Base-by-base conservation (phyloP, 2,888 invertebrate species). In the Bombylius major region DNA sequence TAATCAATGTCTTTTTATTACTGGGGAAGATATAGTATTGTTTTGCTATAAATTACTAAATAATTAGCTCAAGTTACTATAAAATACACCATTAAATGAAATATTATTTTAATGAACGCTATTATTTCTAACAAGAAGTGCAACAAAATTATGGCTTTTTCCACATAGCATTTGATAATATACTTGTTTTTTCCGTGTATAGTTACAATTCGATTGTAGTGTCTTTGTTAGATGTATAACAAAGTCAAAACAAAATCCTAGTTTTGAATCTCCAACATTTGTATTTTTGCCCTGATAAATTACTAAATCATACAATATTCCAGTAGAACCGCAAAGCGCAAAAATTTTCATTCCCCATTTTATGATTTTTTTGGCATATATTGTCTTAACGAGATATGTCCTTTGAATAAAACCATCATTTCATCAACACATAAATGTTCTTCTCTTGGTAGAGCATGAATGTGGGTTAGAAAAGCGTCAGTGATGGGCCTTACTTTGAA, bases 221-320 rank as follows among this genome's bases (percentile, higher is more conserved):
- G 48, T 54, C 45, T 48, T 54, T 47, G 54, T 31, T 48, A 54
- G 47, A 36, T 48, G 48, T 23, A 54, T 13, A 12, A 55, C 47
- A 53, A 53, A 47, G 32, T 51, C 50, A 33, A 49, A 54, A 32
- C 54, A 54, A 54, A 49, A 54, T 13, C 51, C 51, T 51, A 55
- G 36, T 13, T 52, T 57, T 54, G 52, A 6, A 36, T 34, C 47
- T 39, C 31, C 33, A 47, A 48, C 49, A 32, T 54, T 51, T 51
- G 51, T 57, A 47, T 45, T n/a, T 51, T 57, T 57, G 50, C 54
- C 53, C 5, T 57, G 57, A 48, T 57, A 54, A 12, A 54, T 57
- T 46, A 54, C 55, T 6, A 36, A 36, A 8, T 51, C 57, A n/a
- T 55, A 45, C 44, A 58, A 33, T 32, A 55, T 58, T 39, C 55